A percentile compares a stretch with the other conserved stretches of the same genome.
Conservation (phyloP, 1,140 invertebrate species). For the Caenorhabditis inopinata region DNA sequence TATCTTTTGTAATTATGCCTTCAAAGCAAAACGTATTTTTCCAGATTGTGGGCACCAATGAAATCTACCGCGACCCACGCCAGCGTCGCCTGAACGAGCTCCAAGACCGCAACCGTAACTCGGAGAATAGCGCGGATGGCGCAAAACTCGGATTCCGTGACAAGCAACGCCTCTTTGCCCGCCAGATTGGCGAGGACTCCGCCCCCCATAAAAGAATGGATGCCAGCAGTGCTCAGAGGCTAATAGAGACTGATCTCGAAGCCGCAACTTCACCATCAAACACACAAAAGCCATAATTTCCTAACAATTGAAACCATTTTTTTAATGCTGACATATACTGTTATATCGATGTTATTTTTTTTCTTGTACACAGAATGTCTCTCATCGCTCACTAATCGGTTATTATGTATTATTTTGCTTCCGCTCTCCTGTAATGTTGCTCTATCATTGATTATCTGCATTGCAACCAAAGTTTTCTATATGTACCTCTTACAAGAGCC, state of each 20-base stretch:
- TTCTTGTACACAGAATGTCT: not conserved
- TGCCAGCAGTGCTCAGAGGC: conserved; percentile 55
- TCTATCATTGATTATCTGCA: not conserved
- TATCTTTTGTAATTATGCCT: not conserved
- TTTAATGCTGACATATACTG: too few relatives aligned
- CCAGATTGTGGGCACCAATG: conserved; percentile 67
- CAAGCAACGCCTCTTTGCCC: conserved; percentile 69
- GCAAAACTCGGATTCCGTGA: conserved; percentile 65
- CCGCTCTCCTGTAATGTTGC: too few relatives aligned
- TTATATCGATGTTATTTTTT: too few relatives aligned
- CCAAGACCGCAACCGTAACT: conserved; percentile 52
- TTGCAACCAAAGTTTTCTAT: too few relatives aligned
- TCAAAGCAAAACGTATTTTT: not conserved
- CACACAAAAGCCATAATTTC: conserved; percentile 7
- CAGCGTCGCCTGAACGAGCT: conserved; percentile 54
- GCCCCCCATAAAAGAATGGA: conserved; percentile 65
- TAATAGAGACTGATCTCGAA: conserved; percentile 11
- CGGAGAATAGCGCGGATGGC: conserved; percentile 51
- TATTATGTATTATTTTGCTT: conserved; percentile 1
- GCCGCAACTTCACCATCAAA: not conserved
- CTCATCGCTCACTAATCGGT: conserved; percentile 27
- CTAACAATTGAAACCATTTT: too few relatives aligned
- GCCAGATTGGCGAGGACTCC: conserved; percentile 67
- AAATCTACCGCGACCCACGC: conserved; percentile 69
- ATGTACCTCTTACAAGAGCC: too few relatives aligned